Evolutionary conservation across 1,140 invertebrate species (phyloP).

Genomic region (Venustaconcha ellipsiformis): DNA sequence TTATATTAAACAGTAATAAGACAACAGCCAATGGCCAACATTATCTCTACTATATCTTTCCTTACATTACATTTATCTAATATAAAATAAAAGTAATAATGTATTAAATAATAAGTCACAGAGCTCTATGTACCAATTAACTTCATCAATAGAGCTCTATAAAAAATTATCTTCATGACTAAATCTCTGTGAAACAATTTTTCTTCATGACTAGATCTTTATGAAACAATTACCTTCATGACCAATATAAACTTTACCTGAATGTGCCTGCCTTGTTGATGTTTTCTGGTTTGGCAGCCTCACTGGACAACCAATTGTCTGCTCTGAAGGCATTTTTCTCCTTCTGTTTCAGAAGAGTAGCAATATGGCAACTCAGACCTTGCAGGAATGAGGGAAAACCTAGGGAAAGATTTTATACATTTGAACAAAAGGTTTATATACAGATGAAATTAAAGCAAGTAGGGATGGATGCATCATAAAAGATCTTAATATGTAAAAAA

Average conservation of each 20-base stretch:
- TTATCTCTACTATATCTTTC: too few relatives aligned
- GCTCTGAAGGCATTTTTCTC: slow-evolving; percentile 26
- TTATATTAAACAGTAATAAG: too few relatives aligned
- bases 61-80: too few relatives aligned
- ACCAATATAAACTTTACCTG: slow-evolving; percentile 27
- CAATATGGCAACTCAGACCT: not conserved
- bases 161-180: not conserved
- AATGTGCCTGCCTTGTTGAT: slow-evolving; percentile 53
- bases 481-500: too few relatives aligned
- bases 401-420: too few relatives aligned
- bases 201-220: not conserved
- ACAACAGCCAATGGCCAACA: too few relatives aligned
- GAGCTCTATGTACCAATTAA: not conserved
- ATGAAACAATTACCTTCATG: not conserved
- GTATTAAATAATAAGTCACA: not conserved
- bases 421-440: too few relatives aligned
- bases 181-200: not conserved
- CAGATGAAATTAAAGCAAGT: too few relatives aligned
- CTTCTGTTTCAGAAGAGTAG: slow-evolving; percentile 37
- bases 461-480: too few relatives aligned
- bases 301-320: slow-evolving; percentile 42
- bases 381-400: not conserved
- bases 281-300: slow-evolving; percentile 40
- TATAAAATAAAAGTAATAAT: not conserved
- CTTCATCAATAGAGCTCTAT: not conserved